Evolutionary conservation across 2,113 vertebrate genomes (phyloP), one percentile per base, ranked within the genome.

Genomic region (Sinocyclocheilus rhinocerous): DNA sequence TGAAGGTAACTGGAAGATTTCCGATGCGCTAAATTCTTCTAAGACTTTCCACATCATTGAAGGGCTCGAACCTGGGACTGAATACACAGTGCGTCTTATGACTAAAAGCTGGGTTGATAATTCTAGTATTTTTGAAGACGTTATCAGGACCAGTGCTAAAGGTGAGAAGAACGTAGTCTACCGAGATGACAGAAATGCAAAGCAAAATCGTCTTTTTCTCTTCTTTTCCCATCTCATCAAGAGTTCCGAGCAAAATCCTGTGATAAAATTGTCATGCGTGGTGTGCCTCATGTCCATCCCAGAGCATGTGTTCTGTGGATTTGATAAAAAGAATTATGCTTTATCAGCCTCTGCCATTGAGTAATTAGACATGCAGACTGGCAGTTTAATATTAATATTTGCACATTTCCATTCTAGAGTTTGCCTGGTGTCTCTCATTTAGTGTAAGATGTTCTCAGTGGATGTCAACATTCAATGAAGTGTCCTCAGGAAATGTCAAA

Each of bases 71-170:
- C 95, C 96, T 45, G 96, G 95, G 91, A 95, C 95, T 86, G 96
- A 96, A 77, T 96, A 96, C 90, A 95, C 95, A 93, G 95, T 97
- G 92, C 94, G 93, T 91, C 94, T 96, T 89, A 93, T 96, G 94
- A 94, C 96, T 94, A 96, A 96, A 96, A 94, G 94, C 89, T 93
- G 95, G 95, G 93, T 95, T 93, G 95, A 95, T 96, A 96, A 96
- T 93, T 95, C 95, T 96, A 96, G 96, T 94, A 96, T 98, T 95
- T 98, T 96, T 95, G 96, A 97, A 96, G 96, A 97, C 93, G 95
- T 97, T 93, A 95, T 97, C 95, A 96, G 93, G 91, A 96, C 96
- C 39, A 96, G 96, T 95, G 95, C 94, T 91, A 95, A 95, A 97
- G 96, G 96, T 98, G 96, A 98, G 97, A 88, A 89, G 87, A 80